A percentile compares a stretch with the other conserved stretches of the same genome.
These are phyloP conservation scores for Teleopsis dalmanni DNA, from an alignment of 1,140 invertebrate species.

Conservation along the genomic window DNA sequence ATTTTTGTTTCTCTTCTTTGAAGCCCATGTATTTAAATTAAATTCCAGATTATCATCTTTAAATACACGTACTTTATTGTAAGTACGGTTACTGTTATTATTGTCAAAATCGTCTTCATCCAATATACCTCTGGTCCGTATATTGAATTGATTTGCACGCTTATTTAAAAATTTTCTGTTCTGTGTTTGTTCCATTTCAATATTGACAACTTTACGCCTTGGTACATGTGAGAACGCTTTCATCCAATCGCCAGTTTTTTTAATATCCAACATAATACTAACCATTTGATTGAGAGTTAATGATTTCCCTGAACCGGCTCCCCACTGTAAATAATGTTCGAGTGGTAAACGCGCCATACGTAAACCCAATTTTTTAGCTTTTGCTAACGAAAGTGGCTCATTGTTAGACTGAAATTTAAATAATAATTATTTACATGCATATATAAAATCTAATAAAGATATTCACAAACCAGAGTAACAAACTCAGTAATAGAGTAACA, in stretches of 20 bases:
- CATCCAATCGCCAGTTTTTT: slow-evolving; percentile 59
- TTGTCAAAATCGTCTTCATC: neutral
- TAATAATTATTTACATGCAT: no score
- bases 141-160: slow-evolving; percentile 24
- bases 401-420: slow-evolving; percentile 52
- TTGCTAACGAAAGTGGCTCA: slow-evolving; percentile 72
- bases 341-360: slow-evolving; percentile 72
- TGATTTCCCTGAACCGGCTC: slow-evolving; percentile 62
- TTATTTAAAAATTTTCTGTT: slow-evolving; percentile 13
- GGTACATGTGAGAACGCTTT: slow-evolving; percentile 63
- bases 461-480: no score
- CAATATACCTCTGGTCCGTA: slow-evolving; percentile 22
- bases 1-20: slow-evolving; percentile 27
- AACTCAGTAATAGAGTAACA: no score
- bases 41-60: slow-evolving; percentile 33
- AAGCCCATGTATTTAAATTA: slow-evolving; percentile 30
- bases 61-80: no score
- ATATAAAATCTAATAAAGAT: no score
- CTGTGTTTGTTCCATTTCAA: neutral
- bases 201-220: slow-evolving; percentile 53
- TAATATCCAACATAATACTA: slow-evolving; percentile 65
- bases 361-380: slow-evolving; percentile 75
- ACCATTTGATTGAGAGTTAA: slow-evolving; percentile 75
- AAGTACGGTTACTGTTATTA: slow-evolving; percentile 10
- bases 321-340: slow-evolving; percentile 68